A percentile compares a stretch with the other conserved stretches of the same genome.
Conservation (phyloP, 2,113 vertebrate genomes). For the Dipodomys ordii region DNA sequence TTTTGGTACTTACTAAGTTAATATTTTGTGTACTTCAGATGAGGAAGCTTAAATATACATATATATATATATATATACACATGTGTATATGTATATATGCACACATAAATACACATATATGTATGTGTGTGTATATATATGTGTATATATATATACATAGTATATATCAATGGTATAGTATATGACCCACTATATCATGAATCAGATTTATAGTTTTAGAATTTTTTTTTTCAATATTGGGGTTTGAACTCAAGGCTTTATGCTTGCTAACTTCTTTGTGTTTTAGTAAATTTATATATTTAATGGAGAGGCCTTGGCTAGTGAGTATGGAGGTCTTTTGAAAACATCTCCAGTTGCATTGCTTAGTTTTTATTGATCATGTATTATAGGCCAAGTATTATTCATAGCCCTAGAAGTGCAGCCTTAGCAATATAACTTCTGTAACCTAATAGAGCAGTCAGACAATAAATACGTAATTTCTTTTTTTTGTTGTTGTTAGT, state of each 20-base stretch:
- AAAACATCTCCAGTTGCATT: conserved; percentile 17
- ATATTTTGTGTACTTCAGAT: conserved; percentile 43
- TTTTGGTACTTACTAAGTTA: conserved; percentile 46
- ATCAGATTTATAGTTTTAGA: background rate
- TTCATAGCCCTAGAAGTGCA: background rate
- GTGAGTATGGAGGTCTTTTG: background rate
- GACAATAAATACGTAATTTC: background rate
- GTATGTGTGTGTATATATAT: too few relatives aligned
- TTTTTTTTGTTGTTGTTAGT: too few relatives aligned
- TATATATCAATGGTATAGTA: too few relatives aligned
- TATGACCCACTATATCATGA: conserved; percentile 17
- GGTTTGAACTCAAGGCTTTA: too few relatives aligned
- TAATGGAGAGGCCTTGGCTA: background rate
- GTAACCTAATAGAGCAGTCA: background rate
- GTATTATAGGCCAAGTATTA: background rate
- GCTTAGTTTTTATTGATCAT: conserved; percentile 25
- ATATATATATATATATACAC: background rate
- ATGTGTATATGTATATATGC: too few relatives aligned
- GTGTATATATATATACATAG: too few relatives aligned
- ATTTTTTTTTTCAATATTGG: background rate
- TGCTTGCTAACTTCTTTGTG: conserved; percentile 33
- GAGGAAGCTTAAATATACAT: conserved; percentile 15
- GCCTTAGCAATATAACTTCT: background rate
- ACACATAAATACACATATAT: too few relatives aligned
- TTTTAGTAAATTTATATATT: conserved; percentile 19